These are phyloP conservation scores for Egretta garzetta DNA, from an alignment of 2,113 vertebrate genomes.

Conservation along the genomic window DNA sequence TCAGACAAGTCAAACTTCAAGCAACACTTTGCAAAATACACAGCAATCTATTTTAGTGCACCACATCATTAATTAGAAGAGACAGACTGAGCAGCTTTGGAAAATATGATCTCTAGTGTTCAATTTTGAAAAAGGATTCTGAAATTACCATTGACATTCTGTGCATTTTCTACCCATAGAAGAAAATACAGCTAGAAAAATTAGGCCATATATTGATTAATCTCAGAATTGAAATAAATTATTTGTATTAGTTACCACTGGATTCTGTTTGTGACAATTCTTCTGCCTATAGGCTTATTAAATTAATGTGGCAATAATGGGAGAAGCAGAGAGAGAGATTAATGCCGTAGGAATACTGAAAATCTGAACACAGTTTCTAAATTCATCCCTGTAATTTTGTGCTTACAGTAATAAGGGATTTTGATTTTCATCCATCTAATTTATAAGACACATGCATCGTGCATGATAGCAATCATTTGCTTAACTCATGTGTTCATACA, in stretches of 20 bases:
- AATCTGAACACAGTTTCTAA: background rate
- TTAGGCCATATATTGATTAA: conserved; percentile 13
- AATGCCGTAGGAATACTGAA: background rate
- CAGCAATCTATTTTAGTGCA: conserved; percentile 30
- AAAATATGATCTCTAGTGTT: conserved; percentile 42
- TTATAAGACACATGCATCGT: background rate
- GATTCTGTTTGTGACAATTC: background rate
- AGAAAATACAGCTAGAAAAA: conserved; percentile 23
- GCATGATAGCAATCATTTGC: background rate
- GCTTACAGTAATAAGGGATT: background rate
- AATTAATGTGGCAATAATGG: background rate
- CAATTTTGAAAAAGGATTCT: conserved; percentile 22
- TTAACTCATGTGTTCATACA: background rate
- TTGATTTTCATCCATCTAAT: background rate
- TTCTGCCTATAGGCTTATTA: background rate
- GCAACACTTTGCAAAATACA: conserved; percentile 40
- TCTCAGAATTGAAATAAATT: conserved; percentile 22
- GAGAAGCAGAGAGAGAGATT: background rate
- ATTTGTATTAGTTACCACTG: background rate
- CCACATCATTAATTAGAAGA: conserved; percentile 54
- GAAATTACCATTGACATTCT: conserved; percentile 7
- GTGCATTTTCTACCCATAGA: background rate
- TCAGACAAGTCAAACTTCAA: conserved; percentile 51
- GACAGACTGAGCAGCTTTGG: conserved; percentile 42
- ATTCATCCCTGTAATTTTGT: background rate